Base-by-base conservation (phyloP, 2,888 invertebrate genomes). In the Oligia fasciuncula region DNA sequence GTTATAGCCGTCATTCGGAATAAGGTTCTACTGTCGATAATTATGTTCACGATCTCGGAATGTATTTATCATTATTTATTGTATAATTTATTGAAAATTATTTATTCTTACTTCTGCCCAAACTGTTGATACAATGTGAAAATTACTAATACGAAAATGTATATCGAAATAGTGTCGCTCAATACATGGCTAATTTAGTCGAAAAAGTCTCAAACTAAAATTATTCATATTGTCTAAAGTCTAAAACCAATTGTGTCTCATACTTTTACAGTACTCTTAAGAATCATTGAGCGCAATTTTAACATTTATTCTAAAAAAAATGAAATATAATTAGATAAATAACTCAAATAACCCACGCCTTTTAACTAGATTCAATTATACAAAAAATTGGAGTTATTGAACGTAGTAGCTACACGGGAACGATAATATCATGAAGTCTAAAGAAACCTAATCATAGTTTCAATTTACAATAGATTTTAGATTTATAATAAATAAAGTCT, bases 51-150 rank as follows among this genome's bases (percentile, higher is more conserved):
- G 88, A 88, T 88, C 88, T 88, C 88, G 83, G 90, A 88, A 73
- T 88, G 82, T 88, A 89, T 88, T 90, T 88, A 88, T 83, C 76
- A 82, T 85, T 88, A 87, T 90, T 88, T 90, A 88, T 87, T 88
- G 60, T 85, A 80, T 90, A 83, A 87, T 85, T 90, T 85, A 88
- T 88, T 85, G 35, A 81, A 81, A 73, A 63, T 65, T 80, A 88
- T 90, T 86, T 88, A 89, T 89, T 79, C 9, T 60, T 57, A 68
- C 13, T 66, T 73, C 17, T 70, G 29, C 35, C 77, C 49, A 73
- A 77, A 65, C 60, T 65, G 51, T 80, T 79, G 29, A 69, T 66
- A 77, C 54, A 63, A 63, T 68, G 51, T 69, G 43, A 57, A 79
- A 75, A 79, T 65, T 43, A 35, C 3, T 35, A 40, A 74, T 65